Evolutionary conservation across 2,113 vertebrate species (phyloP), one percentile per base, ranked within the genome.

Genomic region (Tachuris rubrigastra): DNA sequence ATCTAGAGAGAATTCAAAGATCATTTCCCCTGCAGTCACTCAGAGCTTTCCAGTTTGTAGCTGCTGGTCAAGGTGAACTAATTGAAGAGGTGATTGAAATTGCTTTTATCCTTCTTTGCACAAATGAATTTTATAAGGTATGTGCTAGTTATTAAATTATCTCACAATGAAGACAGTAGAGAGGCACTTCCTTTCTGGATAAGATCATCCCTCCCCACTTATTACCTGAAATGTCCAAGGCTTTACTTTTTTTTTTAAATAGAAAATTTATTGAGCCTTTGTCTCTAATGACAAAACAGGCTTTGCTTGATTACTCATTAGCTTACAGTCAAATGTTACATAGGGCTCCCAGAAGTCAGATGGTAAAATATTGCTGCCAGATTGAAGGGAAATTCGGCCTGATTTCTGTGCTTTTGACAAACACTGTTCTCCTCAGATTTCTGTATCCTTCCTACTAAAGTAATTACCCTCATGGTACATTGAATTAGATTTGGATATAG

Each of bases 31-130:
- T 68, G 37, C 52, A 80, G 77, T 53, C 20, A 14, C n/a, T 76
- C 4, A 9, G n/a, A 62, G 21, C 52, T 62, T 52, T 80, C 21
- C 15, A 47, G 22, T 84, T 75, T 52, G 53, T 89, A 92, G 74
- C 33, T 91, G 30, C 63, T 91, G 50, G 60, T 85, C 55, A 84
- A 94, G 81, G 71, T 94, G 93, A 97, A 93, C 84, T 94, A 91
- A 93, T 50, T 73, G 83, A 68, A 59, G 44, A 20, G 14, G 15
- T 24, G 41, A 15, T 30, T 62, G 58, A 76, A 80, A 71, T 28
- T 67, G 12, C 25, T 66, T 19, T 42, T 21, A 30, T 72, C 37
- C 12, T 23, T 87, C 68, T 92, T 42, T 47, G 56, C 5, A 25
- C 27, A 69, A 41, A 33, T 35, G 7, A 46, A 5, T 72, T 72